Conservation (phyloP, 2,113 vertebrate species). For the Argyrosomus japonicus region DNA sequence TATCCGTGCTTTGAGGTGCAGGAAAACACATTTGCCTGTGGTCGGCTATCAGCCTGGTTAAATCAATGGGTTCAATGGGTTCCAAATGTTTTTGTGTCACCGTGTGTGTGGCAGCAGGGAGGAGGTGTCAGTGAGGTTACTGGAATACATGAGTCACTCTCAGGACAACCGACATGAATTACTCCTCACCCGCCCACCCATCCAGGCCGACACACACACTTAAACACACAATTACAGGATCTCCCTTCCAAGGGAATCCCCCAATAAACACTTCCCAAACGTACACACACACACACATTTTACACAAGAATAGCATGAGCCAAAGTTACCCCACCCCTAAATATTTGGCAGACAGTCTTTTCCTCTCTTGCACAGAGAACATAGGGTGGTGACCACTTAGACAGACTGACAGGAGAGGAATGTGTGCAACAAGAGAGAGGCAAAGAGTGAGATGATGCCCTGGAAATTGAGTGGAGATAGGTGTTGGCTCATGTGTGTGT, state of each 20-base stretch:
- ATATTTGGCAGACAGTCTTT: conserved; percentile 62
- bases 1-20: not conserved
- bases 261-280: conserved; percentile 47
- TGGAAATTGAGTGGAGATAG: conserved; percentile 44
- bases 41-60: not conserved
- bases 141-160: conserved; percentile 76
- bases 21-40: not conserved
- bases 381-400: conserved; percentile 66
- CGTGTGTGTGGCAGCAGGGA: conserved; percentile 44
- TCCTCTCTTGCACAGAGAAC: conserved; percentile 52
- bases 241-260: conserved; percentile 77
- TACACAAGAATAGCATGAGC: conserved; percentile 16
- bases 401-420: conserved; percentile 21
- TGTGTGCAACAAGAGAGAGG: conserved; percentile 20
- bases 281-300: conserved; percentile 21
- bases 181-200: conserved; percentile 44
- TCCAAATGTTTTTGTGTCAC: conserved; percentile 34
- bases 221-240: conserved; percentile 75
- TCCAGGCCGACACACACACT: conserved; percentile 29
- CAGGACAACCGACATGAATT: conserved; percentile 43
- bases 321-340: conserved; percentile 60
- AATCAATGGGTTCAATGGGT: not conserved
- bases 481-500: conserved; percentile 17
- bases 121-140: conserved; percentile 54
- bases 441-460: conserved; percentile 29